Conservation (phyloP, 2,888 invertebrate genomes). For the Lacanobia oleracea region DNA sequence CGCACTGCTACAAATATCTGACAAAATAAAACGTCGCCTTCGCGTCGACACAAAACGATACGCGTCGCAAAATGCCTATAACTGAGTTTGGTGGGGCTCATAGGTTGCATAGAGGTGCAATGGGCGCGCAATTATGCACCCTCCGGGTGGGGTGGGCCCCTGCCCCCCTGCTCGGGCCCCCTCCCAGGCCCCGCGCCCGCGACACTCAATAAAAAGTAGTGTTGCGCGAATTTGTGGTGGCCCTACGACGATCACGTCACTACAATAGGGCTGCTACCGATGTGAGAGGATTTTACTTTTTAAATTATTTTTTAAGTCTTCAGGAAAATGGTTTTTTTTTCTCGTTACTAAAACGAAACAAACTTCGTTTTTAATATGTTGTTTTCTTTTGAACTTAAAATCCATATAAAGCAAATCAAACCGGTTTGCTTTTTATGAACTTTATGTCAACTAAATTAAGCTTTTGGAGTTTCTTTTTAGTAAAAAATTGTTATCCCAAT, state of each 20-base stretch:
- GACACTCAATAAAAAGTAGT: slow-evolving; percentile 81
- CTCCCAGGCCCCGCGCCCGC: slow-evolving; percentile 59
- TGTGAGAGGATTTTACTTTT: background rate
- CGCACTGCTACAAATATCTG: slow-evolving; percentile 52
- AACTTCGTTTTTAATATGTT: too few relatives aligned
- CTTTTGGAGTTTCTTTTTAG: too few relatives aligned
- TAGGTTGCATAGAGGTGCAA: slow-evolving; percentile 76
- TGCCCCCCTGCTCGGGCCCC: slow-evolving; percentile 45
- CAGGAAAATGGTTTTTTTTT: background rate
- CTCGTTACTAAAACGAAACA: background rate
- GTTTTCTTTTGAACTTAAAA: too few relatives aligned
- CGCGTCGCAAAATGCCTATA: slow-evolving; percentile 77
- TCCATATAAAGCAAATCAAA: too few relatives aligned
- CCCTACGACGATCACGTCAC: slow-evolving; percentile 66
- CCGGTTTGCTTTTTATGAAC: too few relatives aligned
- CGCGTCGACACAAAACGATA: slow-evolving; percentile 65
- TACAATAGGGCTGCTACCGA: slow-evolving; percentile 65
- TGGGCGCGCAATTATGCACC: slow-evolving; percentile 80
- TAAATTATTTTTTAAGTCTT: background rate
- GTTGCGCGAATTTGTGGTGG: slow-evolving; percentile 76
- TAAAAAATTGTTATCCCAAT: too few relatives aligned
- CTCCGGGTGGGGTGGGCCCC: slow-evolving; percentile 62
- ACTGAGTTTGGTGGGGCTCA: slow-evolving; percentile 73
- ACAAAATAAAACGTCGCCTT: slow-evolving; percentile 59
- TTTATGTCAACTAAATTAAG: too few relatives aligned